Base-by-base conservation (phyloP, 1,140 invertebrate species). In the Drosophila bocki region DNA sequence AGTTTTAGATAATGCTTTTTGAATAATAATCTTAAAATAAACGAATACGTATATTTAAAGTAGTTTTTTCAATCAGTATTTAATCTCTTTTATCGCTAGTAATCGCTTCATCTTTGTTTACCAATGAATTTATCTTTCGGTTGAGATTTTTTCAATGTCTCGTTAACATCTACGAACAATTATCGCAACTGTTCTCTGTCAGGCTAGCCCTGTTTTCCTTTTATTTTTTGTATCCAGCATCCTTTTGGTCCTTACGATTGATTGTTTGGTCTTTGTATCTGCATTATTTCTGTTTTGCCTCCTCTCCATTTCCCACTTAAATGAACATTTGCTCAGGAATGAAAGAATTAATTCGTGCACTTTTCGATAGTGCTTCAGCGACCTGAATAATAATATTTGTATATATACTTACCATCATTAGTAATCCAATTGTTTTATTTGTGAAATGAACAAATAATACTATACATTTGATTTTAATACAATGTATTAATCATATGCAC, bases 401-500 rank as follows among this genome's bases (percentile, higher is more conserved):
- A 12, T 26, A n/a, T 12, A 17, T 3, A 15, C 33, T 50, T 42
- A 19, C 67, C 33, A 33, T 5, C 7, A 15, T 15, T 26, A 17
- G 33, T 33, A 70, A 41, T 48, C 42, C 29, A 71, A 41, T 67
- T 67, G 29, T 8, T 39, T 17, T 39, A 22, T 68, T 48, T n/a
- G 33, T 19, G 13, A 48, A 33, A 41, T 39, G 26, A 58, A 48
- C n/a, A 7, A 48, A 42, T 57, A 33, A 11, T 37, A 35, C 13
- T n/a, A 29, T n/a, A 48, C 32, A 13, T 69, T 44, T 53, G 47
- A 69, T 35, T 51, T 69, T 68, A 68, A 69, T 69, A 54, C 29
- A 35, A 53, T 53, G 44, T 68, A 53, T 68, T 69, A 69, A 69
- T 42, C 67, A 69, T 69, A 69, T 47, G 67, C 67, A 68, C 63